phyloP scores from a whole-genome alignment of 2,113 vertebrate genomes.

The Sander lucioperca region DNA sequence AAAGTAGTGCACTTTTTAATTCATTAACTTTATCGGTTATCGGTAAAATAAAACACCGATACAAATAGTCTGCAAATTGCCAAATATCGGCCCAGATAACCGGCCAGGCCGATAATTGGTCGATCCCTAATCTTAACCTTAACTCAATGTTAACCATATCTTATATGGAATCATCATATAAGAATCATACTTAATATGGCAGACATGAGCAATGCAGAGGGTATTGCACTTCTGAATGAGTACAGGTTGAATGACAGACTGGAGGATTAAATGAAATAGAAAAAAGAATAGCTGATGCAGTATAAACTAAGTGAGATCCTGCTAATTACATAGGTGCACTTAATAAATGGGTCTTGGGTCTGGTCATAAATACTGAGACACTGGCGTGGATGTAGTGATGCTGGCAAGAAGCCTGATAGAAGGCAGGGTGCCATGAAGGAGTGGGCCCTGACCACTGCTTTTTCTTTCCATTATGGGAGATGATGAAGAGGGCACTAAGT shows the following conservation, averaged over 20 bases:
- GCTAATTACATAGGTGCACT: conserved; percentile 67
- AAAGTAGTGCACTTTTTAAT: no score
- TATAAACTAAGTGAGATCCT: conserved; percentile 51
- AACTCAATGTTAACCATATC: neutral
- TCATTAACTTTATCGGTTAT: no score
- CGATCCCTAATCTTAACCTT: neutral
- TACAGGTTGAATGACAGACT: conserved; percentile 31
- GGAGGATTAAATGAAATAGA: conserved; percentile 34
- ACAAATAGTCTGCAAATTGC: no score
- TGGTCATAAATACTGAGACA: conserved; percentile 60
- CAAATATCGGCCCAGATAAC: no score
- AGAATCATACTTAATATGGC: neutral
- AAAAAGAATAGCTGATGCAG: conserved; percentile 11
- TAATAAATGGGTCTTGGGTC: conserved; percentile 62
- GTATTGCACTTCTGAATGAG: neutral
- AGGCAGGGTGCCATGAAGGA: conserved; percentile 39
- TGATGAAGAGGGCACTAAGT: conserved; percentile 43
- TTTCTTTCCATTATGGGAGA: conserved; percentile 40
- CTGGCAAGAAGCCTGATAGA: conserved; percentile 47
- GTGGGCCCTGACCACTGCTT: conserved; percentile 32
- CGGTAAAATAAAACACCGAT: no score
- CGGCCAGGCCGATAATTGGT: no score
- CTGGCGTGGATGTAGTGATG: conserved; percentile 40
- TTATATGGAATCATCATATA: no score
- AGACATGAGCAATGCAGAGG: neutral